Base-by-base conservation (phyloP, 92 coral and sea anemone species). In the Porites rus region DNA sequence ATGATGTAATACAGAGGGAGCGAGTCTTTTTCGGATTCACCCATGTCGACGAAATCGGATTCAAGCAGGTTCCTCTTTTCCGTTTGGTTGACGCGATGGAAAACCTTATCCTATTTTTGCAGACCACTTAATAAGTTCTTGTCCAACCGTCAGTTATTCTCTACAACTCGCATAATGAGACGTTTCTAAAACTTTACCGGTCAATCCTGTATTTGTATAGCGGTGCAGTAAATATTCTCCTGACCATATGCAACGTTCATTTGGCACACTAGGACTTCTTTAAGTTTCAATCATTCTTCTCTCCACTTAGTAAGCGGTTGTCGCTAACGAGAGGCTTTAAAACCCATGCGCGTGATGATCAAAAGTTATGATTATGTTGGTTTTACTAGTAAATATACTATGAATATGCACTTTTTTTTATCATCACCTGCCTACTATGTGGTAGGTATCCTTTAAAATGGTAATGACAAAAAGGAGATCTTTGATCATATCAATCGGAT, bases 1-100 rank as follows among this genome's bases (percentile, higher is more conserved):
- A 86, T 53, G 43, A 86, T 60, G 78, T 71, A 61, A 24, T 59
- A 82, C 16, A 43, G 20, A 17, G 60, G 51, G 50, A 71, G 72
- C 21, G 78, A 59, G 69, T 72, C n/a, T 76, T 14, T 62, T 62
- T 14, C 16, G 19, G 17, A n/a, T n/a, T 22, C 70, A 21, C 70
- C 24, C 16, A 65, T 46, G 46, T 38, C 46, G 46, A 38, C 46
- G 46, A 38, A 6, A 4, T 38, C 12, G 77, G 18, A 43, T 46
- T 43, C 19, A 4, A 8, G 13, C 59, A 10, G 65, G 65, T 18
- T 70, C 60, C 18, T 43, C 59, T 69, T 59, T 71, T 59, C 76
- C 71, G 52, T 53, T 72, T 59, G 59, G 1, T 14, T 18, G 53
- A n/a, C 3, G 4, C 4, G 14, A 8, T 17, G 43, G 10, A 18